Conservation (phyloP, 2,888 invertebrate species). For the Cerastis rubricosa region DNA sequence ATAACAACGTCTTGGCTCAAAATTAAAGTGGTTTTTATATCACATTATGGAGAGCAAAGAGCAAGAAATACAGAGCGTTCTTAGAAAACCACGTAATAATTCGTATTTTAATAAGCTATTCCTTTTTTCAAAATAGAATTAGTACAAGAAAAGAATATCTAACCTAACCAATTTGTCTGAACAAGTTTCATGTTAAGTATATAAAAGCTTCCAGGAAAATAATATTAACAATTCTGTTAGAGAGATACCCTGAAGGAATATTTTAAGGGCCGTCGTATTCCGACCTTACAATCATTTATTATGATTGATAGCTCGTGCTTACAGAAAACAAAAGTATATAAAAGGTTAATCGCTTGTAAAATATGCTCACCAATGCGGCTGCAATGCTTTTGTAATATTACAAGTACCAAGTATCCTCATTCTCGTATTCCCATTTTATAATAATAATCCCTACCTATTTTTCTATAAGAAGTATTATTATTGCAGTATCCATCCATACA, state of each 20-base stretch:
- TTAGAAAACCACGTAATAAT: neutral
- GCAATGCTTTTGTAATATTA: no score
- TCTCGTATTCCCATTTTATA: no score
- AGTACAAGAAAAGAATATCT: constrained; percentile 3
- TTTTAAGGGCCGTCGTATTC: constrained; percentile 53
- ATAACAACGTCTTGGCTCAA: neutral
- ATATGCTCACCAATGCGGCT: neutral
- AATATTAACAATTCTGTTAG: constrained; percentile 43
- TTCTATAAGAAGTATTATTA: no score
- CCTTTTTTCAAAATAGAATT: neutral
- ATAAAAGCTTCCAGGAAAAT: constrained; percentile 35
- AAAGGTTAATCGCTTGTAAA: constrained; percentile 24
- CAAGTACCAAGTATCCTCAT: no score
- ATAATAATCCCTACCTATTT: no score
- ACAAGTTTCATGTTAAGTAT: neutral
- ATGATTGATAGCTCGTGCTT: constrained; percentile 49
- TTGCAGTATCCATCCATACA: no score
- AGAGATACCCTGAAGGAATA: constrained; percentile 46
- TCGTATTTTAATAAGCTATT: constrained; percentile 5
- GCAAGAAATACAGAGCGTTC: neutral
- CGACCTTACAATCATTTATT: constrained; percentile 50
- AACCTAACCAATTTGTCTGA: constrained; percentile 3
- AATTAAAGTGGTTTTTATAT: neutral
- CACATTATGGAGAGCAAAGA: neutral
- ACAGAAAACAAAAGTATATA: neutral